phyloP scores from a whole-genome alignment of 2,113 vertebrate genomes.

The Tympanuchus pallidicinctus region DNA sequence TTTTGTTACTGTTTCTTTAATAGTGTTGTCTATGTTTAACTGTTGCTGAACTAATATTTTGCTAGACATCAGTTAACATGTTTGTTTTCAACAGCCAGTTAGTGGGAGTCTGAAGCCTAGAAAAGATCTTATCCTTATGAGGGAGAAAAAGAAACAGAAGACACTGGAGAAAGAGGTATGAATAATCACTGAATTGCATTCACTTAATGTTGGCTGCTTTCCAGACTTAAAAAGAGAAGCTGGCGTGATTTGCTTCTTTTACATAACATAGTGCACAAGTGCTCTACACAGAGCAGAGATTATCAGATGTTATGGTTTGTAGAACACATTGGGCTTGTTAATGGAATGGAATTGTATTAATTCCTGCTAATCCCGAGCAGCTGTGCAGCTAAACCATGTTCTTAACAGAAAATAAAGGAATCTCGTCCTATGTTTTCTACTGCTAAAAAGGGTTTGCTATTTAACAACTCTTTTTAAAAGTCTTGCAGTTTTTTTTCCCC shows the following conservation, averaged over 20 bases:
- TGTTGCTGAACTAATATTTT: background rate
- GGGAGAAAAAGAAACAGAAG: slow-evolving; percentile 86
- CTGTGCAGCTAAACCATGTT: background rate
- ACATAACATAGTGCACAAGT: background rate
- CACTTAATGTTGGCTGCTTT: background rate
- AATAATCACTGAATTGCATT: background rate
- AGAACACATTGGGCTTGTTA: background rate
- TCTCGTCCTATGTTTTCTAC: rapidly evolving
- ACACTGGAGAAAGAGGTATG: slow-evolving; percentile 91
- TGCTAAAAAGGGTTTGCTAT: background rate
- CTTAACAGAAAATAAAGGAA: background rate
- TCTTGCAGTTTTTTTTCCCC: background rate
- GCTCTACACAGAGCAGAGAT: background rate
- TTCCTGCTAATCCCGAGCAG: background rate
- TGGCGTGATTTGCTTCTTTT: background rate
- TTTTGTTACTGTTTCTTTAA: background rate
- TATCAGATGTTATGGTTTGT: background rate
- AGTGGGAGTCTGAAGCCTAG: slow-evolving; percentile 71
- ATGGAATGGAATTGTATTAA: background rate
- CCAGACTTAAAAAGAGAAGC: background rate
- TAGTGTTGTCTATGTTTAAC: background rate
- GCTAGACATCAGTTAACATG: background rate
- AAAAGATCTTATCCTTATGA: slow-evolving; percentile 69
- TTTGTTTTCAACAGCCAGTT: slow-evolving; percentile 48
- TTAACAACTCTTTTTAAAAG: background rate